Evolutionary conservation across 2,888 invertebrate species (phyloP).

Genomic region (Ceramica pisi): DNA sequence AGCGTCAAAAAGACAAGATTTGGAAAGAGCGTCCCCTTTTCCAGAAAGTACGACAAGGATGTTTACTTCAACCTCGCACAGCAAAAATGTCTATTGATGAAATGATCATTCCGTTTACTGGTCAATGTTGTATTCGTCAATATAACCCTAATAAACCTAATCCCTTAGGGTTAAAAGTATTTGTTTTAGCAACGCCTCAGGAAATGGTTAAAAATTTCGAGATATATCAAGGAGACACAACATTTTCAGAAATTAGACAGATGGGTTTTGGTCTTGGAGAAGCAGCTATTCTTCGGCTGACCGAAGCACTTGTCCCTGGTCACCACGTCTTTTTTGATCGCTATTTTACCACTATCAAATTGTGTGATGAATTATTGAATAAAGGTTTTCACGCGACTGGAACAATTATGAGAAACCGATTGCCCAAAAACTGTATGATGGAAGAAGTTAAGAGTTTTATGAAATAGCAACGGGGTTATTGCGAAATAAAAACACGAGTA

Average conservation of each 20-base stretch:
- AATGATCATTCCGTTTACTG: slow-evolving; percentile 42
- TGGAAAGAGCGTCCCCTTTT: too few species aligned
- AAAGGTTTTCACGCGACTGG: slow-evolving; percentile 23
- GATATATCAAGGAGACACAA: too few species aligned
- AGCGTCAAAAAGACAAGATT: too few species aligned
- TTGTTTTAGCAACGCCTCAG: too few species aligned
- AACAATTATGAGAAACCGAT: slow-evolving; percentile 22
- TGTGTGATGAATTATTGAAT: slow-evolving; percentile 27
- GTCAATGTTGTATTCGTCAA: slow-evolving; percentile 27
- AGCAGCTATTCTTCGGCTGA: slow-evolving; percentile 2
- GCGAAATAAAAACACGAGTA: too few species aligned
- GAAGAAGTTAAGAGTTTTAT: too few species aligned
- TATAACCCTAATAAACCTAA: background rate
- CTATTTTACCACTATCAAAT: slow-evolving; percentile 29
- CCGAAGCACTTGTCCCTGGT: slow-evolving; percentile 28
- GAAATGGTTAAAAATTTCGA: too few species aligned
- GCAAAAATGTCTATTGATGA: slow-evolving; percentile 36
- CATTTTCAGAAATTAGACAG: too few species aligned
- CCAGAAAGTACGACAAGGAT: too few species aligned
- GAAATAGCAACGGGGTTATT: too few species aligned
- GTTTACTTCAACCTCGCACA: slow-evolving; percentile 14
- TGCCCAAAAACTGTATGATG: too few species aligned
- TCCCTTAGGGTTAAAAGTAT: too few species aligned
- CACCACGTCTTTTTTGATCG: slow-evolving; percentile 37
- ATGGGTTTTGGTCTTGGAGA: slow-evolving; percentile 21